Percentiles rank a stretch among this genome's conserved stretches.
Conservation (phyloP, 2,797 vertebrate genomes). For the Australoheros facetus region DNA sequence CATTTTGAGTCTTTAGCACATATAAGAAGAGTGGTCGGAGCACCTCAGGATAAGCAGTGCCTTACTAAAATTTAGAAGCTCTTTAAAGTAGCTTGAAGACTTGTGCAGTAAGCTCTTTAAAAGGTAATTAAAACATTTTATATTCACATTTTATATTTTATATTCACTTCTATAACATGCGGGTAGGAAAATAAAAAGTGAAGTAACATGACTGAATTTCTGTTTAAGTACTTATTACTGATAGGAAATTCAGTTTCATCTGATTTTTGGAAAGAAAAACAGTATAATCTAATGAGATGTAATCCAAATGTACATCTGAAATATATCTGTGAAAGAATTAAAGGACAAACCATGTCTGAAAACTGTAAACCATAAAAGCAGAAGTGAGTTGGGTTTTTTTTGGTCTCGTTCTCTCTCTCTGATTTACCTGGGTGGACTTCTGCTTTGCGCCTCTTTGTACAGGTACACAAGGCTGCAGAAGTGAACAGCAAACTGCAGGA, state of each 20-base stretch:
- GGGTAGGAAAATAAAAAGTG: background rate
- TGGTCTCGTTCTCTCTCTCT: background rate
- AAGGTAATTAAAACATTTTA: background rate
- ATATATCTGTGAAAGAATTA: background rate
- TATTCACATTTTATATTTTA: background rate
- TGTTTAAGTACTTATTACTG: background rate
- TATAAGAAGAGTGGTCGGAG: background rate
- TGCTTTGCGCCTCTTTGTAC: conserved; percentile 88
- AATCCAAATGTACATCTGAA: background rate
- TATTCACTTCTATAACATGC: background rate
- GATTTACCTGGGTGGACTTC: conserved; percentile 86
- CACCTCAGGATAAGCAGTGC: no score
- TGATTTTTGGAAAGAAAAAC: background rate
- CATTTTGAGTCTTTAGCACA: background rate
- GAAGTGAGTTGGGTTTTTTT: background rate
- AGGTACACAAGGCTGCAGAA: conserved; percentile 93
- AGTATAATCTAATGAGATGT: background rate
- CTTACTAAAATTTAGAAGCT: background rate
- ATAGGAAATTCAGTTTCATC: background rate
- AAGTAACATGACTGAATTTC: background rate
- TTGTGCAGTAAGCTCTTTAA: background rate
- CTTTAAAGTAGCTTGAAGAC: background rate
- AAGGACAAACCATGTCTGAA: background rate
- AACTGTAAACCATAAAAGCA: background rate
- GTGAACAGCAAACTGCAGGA: conserved; percentile 94